These are phyloP conservation scores for Podarcis siculus DNA, from an alignment of 2,797 vertebrate genomes.

Conservation along the genomic window DNA sequence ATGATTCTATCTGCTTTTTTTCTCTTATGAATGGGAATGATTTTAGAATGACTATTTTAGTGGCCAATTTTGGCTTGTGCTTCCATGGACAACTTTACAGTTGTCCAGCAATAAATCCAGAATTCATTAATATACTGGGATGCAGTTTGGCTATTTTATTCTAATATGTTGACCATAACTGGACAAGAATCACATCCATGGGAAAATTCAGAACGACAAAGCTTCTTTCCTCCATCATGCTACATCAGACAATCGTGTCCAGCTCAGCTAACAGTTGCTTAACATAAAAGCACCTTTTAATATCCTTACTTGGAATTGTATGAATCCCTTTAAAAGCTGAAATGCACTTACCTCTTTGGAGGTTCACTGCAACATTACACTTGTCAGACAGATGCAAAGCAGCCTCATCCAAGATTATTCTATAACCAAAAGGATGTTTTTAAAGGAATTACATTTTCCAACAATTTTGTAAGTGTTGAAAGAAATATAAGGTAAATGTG, in stretches of 20 bases:
- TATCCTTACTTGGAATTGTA: slow-evolving; percentile 4
- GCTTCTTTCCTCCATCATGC: slow-evolving; percentile 9
- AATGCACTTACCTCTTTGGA: slow-evolving; percentile 85
- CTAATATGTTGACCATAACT: background rate
- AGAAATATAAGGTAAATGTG: slow-evolving; percentile 1
- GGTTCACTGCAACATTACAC: slow-evolving; percentile 87
- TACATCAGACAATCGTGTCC: background rate
- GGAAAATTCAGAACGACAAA: slow-evolving; percentile 14
- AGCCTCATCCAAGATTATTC: slow-evolving; percentile 97
- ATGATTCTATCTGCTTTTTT: background rate
- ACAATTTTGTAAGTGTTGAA: background rate
- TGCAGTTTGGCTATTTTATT: no score
- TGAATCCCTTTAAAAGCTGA: slow-evolving; percentile 1
- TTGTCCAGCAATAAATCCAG: background rate
- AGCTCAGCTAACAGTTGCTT: background rate
- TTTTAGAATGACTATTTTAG: background rate
- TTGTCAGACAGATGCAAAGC: slow-evolving; percentile 95
- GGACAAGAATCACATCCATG: background rate
- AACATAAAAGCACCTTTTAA: background rate
- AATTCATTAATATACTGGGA: background rate
- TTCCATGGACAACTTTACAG: background rate
- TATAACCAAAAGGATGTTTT: slow-evolving; percentile 61
- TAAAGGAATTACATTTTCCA: background rate
- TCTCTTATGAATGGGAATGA: background rate
- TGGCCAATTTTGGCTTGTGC: background rate